phyloP scores from a whole-genome alignment of 1,140 invertebrate species.

The Eriosoma lanigerum region DNA sequence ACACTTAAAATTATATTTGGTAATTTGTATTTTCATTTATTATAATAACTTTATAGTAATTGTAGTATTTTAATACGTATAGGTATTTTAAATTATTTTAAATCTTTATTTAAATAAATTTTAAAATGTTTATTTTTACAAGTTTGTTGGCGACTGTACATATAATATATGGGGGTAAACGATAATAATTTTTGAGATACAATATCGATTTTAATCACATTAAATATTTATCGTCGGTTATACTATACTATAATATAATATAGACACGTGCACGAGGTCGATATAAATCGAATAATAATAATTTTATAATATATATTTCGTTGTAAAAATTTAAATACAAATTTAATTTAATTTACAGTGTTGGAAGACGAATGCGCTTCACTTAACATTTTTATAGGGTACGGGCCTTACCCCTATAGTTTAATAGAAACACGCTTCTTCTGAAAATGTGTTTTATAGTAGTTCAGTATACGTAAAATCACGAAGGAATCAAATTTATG shows the following conservation, averaged over 20 bases:
- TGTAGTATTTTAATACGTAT: too few species aligned
- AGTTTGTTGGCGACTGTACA: too few species aligned
- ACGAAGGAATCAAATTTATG: background rate
- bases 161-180: too few species aligned
- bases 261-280: background rate
- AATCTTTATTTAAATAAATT: too few species aligned
- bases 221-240: constrained; percentile 7
- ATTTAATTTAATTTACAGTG: constrained; percentile 30
- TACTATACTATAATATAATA: background rate
- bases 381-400: constrained; percentile 1
- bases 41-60: too few species aligned
- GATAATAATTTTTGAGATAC: constrained; percentile 1
- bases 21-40: too few species aligned
- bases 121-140: too few species aligned
- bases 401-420: constrained; percentile 5
- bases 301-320: background rate
- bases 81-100: too few species aligned
- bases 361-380: constrained; percentile 11
- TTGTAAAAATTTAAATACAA: background rate
- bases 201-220: constrained; percentile 15
- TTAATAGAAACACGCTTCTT: too few species aligned
- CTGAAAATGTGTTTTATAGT: background rate
- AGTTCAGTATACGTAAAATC: too few species aligned
- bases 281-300: background rate
- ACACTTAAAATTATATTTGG: too few species aligned